Evolutionary conservation across 2,797 vertebrate genomes (phyloP), one percentile per base, ranked within the genome.

Genomic region (Microchirus variegatus): DNA sequence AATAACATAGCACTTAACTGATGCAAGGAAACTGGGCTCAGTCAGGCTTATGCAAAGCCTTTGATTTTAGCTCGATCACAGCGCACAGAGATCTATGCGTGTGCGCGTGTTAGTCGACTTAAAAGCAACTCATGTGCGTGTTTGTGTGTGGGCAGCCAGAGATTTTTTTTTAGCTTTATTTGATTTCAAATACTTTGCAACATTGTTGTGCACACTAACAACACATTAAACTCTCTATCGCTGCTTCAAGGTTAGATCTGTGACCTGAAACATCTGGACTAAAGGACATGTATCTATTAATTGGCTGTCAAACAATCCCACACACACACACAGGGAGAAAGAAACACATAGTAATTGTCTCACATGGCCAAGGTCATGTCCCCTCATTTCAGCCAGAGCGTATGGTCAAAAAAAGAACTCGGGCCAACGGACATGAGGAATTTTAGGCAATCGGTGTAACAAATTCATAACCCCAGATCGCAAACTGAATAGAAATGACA

Each of bases 351-450:
- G 59, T 62, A 80, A 77, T 84, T 72, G 68, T 80, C 69, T 77
- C 77, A 59, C 75, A 74, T 76, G 42, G 40, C 59, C 85, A 81
- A 90, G 85, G 88, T 90, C 78, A 7, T 41, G 67, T 75, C 53
- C 67, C 67, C 79, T 82, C 67, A 57, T 87, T 81, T 70, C 61
- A 73, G 76, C 56, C 41, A 2, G 68, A 71, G 59, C 31, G 54
- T 69, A 53, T 36, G 51, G 78, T 79, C 75, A 84, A 79, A 81
- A 77, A 74, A 78, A 78, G 53, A 58, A 73, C 56, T 31, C 51
- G 67, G 47, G 43, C 41, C 19, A 3, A 52, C 35, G 17, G 46
- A 53, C 18, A 80, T 47, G 61, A 83, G 51, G 49, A 62, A 58
- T 80, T 81, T 62, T 47, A 52, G 66, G 50, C 35, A 50, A 52